Base-by-base conservation (phyloP, 2,888 invertebrate genomes). In the Trimorus sp. region DNA sequence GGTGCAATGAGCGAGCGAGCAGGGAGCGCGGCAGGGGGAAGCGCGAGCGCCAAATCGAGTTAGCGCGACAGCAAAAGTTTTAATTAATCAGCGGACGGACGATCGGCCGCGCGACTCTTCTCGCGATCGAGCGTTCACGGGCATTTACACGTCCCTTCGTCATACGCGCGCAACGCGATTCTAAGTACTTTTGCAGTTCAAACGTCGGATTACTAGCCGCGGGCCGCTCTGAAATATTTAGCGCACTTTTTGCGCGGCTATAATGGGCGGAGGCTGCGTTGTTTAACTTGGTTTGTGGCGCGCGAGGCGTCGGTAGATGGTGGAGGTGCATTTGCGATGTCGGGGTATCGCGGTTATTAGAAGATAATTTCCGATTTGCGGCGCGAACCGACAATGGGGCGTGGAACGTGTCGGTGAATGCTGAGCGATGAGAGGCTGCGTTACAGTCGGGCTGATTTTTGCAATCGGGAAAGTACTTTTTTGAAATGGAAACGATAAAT, bases 181-280 rank as follows among this genome's bases (percentile, higher is more conserved):
- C 60, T 76, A 69, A 76, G 68, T 76, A 65, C 76, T 69, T 62
- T 56, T 68, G 53, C 58, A 77, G 63, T 77, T 77, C 69, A 49
- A 45, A 60, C 62, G 75, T 53, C 37, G 7, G 14, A 48, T 62
- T 60, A 49, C 62, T 68, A 16, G 69, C 69, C 63, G 62, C 69
- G 42, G 63, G 69, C 76, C 54, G 48, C 76, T 56, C 38, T 69
- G 56, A 77, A 77, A 68, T 77, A 77, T 69, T 62, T 63, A 62
- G 58, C 51, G 38, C 58, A 40, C 58, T 77, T 77, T 62, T 77
- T 56, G 63, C 49, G 62, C 45, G 48, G 12, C 54, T 62, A 54
- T 76, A 54, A 76, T 60, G 26, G 26, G 26, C 4, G 26, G 26
- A 26, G 60, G 54, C 68, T 68, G 54, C 75, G 38, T 53, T 53